A percentile compares a stretch with the other conserved stretches of the same genome.
phyloP scores from a whole-genome alignment of 2,888 invertebrate species.

The Synanthedon andrenaeformis region DNA sequence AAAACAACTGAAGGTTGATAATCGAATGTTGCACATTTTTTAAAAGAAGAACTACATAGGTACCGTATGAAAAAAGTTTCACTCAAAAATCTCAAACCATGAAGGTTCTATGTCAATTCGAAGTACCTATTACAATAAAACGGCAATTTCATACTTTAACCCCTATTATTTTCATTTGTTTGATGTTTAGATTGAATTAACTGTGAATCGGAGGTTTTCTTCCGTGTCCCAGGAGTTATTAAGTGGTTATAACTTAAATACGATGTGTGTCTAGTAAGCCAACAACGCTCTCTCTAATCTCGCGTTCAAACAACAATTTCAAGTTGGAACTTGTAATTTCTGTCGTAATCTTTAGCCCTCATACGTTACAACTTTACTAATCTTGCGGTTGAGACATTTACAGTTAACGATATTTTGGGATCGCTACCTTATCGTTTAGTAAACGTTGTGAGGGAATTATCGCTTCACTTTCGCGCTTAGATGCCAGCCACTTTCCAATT shows the following conservation, averaged over 20 bases:
- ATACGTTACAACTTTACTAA: not conserved
- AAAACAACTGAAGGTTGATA: no score
- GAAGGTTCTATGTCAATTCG: no score
- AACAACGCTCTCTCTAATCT: not conserved
- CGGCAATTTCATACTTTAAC: no score
- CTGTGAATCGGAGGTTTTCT: not conserved
- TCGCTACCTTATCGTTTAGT: not conserved
- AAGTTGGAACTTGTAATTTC: not conserved
- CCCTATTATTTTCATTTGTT: not conserved
- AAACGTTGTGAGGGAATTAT: not conserved
- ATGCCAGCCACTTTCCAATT: no score
- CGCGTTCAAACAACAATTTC: constrained; percentile 1
- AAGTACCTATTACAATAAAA: no score
- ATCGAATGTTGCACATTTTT: no score
- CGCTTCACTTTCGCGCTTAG: not conserved
- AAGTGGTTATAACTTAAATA: not conserved
- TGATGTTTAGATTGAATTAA: not conserved
- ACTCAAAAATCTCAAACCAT: no score
- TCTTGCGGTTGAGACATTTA: not conserved
- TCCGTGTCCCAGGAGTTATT: not conserved
- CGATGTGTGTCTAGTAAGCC: not conserved
- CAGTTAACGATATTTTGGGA: not conserved
- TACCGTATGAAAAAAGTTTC: no score
- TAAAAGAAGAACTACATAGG: no score
- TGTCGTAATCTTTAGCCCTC: not conserved